A percentile compares a stretch with the other conserved stretches of the same genome.
These are phyloP conservation scores for Lepus oiostolus DNA, from an alignment of 2,797 vertebrate species.

Conservation along the genomic window DNA sequence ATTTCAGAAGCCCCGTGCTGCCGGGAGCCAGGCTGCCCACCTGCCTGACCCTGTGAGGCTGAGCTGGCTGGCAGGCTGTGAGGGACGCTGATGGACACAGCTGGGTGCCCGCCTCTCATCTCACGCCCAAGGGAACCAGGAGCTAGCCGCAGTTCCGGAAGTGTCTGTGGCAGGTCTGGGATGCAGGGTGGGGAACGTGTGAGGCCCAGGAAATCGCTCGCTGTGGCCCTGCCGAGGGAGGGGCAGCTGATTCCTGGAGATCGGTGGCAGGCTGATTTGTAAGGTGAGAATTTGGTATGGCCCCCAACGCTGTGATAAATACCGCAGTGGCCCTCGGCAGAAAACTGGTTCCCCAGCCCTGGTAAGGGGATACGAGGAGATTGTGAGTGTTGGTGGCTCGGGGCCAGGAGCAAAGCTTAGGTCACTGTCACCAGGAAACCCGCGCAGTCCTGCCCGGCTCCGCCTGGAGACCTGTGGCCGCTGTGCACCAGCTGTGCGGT, in stretches of 20 bases:
- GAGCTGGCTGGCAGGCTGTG: too few relatives aligned
- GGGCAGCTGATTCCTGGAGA: too few relatives aligned
- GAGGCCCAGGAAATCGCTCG: too few relatives aligned
- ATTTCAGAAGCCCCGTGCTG: not conserved
- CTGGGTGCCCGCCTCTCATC: not conserved
- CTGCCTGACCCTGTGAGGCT: not conserved
- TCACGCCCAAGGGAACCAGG: not conserved
- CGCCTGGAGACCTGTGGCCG: too few relatives aligned
- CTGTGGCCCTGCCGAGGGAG: too few relatives aligned
- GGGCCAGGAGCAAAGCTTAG: not conserved
- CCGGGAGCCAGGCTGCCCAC: not conserved
- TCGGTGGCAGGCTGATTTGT: too few relatives aligned
- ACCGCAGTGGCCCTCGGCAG: too few relatives aligned
- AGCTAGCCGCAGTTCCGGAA: not conserved
- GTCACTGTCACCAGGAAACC: rapidly evolving
- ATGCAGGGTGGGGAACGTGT: too few relatives aligned
- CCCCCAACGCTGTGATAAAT: too few relatives aligned
- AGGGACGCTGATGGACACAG: rapidly evolving
- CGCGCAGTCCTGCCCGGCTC: too few relatives aligned
- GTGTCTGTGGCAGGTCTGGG: not conserved
- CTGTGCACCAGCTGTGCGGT: rapidly evolving
- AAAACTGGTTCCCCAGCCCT: too few relatives aligned
- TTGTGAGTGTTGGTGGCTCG: not conserved
- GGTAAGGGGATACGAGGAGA: not conserved
- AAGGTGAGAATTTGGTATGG: too few relatives aligned